These are phyloP conservation scores for Morus bassanus DNA, from an alignment of 2,797 vertebrate species.

Conservation along the genomic window DNA sequence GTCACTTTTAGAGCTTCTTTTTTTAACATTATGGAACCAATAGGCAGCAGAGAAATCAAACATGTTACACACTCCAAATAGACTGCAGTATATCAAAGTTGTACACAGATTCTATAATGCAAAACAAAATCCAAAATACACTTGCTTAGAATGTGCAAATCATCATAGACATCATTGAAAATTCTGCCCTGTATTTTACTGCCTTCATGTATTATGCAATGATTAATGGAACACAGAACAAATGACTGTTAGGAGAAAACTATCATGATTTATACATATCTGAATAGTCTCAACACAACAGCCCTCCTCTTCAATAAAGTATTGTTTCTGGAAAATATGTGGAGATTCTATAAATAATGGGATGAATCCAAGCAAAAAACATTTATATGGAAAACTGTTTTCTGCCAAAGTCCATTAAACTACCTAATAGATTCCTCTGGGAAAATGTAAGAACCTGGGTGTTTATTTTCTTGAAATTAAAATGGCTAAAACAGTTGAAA, in stretches of 20 bases:
- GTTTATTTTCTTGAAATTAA: background rate
- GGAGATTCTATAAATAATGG: background rate
- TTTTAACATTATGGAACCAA: background rate
- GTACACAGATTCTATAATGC: background rate
- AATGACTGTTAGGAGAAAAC: background rate
- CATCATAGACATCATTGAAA: background rate
- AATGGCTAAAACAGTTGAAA: background rate
- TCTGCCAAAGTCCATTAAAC: background rate
- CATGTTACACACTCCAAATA: fast-evolving
- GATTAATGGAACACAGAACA: background rate
- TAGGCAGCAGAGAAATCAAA: background rate
- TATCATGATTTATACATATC: background rate
- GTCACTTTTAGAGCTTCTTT: background rate
- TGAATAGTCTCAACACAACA: background rate
- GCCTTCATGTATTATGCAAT: background rate
- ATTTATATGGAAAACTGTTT: background rate
- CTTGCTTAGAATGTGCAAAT: background rate
- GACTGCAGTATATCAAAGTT: background rate
- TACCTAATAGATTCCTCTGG: background rate
- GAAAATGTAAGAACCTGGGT: background rate
- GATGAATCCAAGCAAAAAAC: background rate
- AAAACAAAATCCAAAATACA: background rate
- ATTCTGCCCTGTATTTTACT: background rate
- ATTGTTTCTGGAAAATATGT: background rate
- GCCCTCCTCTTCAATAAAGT: background rate